Evolutionary conservation across 2,113 vertebrate genomes (phyloP).

Genomic region (Zapornia atra): DNA sequence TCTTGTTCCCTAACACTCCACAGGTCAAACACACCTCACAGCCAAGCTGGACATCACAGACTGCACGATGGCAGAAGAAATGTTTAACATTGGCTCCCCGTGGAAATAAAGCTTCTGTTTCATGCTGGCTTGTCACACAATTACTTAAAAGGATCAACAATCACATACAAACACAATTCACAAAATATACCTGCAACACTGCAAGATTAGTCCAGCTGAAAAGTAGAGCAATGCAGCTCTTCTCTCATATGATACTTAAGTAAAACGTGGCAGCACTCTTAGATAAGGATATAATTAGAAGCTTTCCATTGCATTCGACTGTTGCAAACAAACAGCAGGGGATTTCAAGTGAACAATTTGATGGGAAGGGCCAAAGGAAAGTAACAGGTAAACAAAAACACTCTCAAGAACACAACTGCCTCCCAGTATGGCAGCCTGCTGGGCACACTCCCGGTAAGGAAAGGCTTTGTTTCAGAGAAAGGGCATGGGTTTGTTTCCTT

Average conservation of each 20-base stretch:
- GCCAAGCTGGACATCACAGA: background rate
- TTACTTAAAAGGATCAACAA: background rate
- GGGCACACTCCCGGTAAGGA: background rate
- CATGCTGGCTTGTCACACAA: background rate
- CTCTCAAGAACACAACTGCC: background rate
- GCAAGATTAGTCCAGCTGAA: background rate
- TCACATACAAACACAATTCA: background rate
- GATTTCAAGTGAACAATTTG: background rate
- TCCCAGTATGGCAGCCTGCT: background rate
- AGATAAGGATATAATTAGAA: conserved; percentile 7
- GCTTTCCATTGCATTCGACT: background rate
- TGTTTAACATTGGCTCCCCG: background rate
- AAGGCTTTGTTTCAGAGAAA: background rate
- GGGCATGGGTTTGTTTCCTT: background rate
- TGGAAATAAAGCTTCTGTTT: background rate
- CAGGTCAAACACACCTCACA: background rate
- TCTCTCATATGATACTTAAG: background rate
- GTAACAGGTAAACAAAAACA: background rate
- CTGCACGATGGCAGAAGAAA: background rate
- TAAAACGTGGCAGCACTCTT: background rate
- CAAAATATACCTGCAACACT: background rate
- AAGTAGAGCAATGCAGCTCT: background rate
- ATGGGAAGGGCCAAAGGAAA: background rate
- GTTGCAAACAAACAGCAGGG: background rate
- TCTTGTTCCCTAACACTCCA: background rate